Evolutionary conservation across 2,888 invertebrate genomes (phyloP), one percentile per base, ranked within the genome.

Genomic region (Coronaproctus castanopsis): DNA sequence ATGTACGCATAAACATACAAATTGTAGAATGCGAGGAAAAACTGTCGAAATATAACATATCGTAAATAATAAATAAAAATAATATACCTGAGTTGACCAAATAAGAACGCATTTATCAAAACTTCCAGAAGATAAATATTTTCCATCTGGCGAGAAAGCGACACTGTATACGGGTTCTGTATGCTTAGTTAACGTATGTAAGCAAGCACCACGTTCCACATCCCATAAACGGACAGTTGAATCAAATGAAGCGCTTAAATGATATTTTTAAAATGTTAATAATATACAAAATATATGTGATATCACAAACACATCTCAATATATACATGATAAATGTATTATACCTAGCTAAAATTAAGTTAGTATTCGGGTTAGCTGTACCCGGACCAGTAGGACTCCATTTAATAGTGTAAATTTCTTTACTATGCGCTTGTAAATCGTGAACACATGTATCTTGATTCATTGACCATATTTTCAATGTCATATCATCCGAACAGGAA

Each of bases 61-160:
- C n/a, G n/a, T n/a, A n/a, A n/a, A n/a, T n/a, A n/a, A n/a, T n/a
- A n/a, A n/a, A n/a, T n/a, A n/a, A n/a, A n/a, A n/a, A n/a, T n/a
- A n/a, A n/a, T n/a, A n/a, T 69, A 81, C 81, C 74, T 80, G 79
- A 50, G 96, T 95, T 58, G 93, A 96, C 97, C 97, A 98, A 69
- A 98, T 96, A 73, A 96, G 95, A 63, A 98, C 96, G 76, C 93
- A 96, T 75, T 97, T 95, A 71, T 98, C 97, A 73, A 98, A 98
- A 67, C 96, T 96, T 20, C 98, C 98, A 68, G 93, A 95, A 1
- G 98, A 97, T 65, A 98, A 78, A 71, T 89, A 92, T 71, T 93
- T 92, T 19, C 97, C 97, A 75, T 97, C 96, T 0, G 97, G 97
- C 68, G 93, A 93, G 73, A 97, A 97, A 50, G 95, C 95, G 21